Evolutionary conservation across 1,140 invertebrate genomes (phyloP), one percentile per base, ranked within the genome.

Genomic region (Scaptomyza graminum): DNA sequence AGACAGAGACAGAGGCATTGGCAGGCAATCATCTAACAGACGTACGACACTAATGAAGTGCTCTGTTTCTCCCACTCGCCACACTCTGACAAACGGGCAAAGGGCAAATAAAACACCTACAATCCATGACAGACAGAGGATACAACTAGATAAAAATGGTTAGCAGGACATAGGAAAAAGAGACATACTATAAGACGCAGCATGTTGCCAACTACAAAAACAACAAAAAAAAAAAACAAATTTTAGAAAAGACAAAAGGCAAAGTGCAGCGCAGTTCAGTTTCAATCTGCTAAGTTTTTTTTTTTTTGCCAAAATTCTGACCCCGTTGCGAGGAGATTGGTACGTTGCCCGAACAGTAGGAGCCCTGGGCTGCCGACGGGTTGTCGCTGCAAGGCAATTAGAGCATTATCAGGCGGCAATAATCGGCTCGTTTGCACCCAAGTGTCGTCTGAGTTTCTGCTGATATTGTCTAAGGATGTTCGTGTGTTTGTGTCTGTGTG

Each of bases 341-440:
- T 41, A 49, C 37, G 41, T 34, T 34, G 61, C 71, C 78, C 69
- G 62, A 82, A 82, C 79, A 82, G 79, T 82, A 82, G 79, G 79
- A 82, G 79, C 66, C 49, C 74, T 54, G 63, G 37, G 12, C 18
- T 55, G 66, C 52, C 71, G 71, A 74, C 71, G 62, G 22, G 16
- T 67, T 65, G 60, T 62, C 59, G 72, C 82, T 87, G 82, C 82
- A 72, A 74, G 82, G 82, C 82, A 85, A 85, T 85, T 85, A 85
- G 82, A 85, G 77, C 82, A 81, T 78, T 85, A 85, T 85, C 82
- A 87, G 78, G 82, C 82, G 82, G 82, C 82, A 85, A 85, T 85
- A 85, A 85, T 85, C 82, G 82, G 62, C 82, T 85, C 82, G 82
- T 85, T 85, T 85, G 82, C 82, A 85, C 82, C 82, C 82, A 87